These are phyloP conservation scores for Rhinella marina DNA, from an alignment of 2,797 vertebrate genomes.

Conservation along the genomic window DNA sequence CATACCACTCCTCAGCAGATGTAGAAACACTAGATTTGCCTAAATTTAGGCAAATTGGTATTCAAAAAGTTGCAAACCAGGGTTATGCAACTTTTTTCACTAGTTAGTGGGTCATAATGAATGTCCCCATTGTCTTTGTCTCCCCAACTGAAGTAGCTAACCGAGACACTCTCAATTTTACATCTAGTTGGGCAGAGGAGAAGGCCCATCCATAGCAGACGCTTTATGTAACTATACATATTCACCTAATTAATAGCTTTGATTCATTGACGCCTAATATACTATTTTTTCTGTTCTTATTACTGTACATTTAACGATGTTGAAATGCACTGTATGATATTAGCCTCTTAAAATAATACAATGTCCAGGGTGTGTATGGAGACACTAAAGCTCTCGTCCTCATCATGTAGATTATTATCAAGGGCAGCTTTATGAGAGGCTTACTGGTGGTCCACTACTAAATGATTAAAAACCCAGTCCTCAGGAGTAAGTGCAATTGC, in stretches of 20 bases:
- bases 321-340: slow-evolving; percentile 5
- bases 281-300: slow-evolving; percentile 14
- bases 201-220: background rate
- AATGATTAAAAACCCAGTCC: slow-evolving; percentile 67
- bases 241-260: background rate
- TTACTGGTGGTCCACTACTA: slow-evolving; percentile 55
- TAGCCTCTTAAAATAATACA: slow-evolving; percentile 26
- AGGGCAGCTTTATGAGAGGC: slow-evolving; percentile 46
- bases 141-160: too few relatives aligned
- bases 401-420: slow-evolving; percentile 51
- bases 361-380: slow-evolving; percentile 5
- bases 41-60: too few relatives aligned
- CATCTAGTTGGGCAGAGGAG: background rate
- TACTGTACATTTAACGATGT: background rate
- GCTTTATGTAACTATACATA: background rate
- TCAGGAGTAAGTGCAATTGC: slow-evolving; percentile 68
- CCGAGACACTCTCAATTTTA: too few relatives aligned
- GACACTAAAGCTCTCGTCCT: slow-evolving; percentile 33
- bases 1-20: too few relatives aligned
- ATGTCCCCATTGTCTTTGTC: too few relatives aligned
- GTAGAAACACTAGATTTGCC: too few relatives aligned
- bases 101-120: too few relatives aligned
- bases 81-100: too few relatives aligned
- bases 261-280: slow-evolving; percentile 18
- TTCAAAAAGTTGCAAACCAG: too few relatives aligned